Evolutionary conservation across 2,797 vertebrate genomes (phyloP).

Genomic region (Amphiprion clarkii): DNA sequence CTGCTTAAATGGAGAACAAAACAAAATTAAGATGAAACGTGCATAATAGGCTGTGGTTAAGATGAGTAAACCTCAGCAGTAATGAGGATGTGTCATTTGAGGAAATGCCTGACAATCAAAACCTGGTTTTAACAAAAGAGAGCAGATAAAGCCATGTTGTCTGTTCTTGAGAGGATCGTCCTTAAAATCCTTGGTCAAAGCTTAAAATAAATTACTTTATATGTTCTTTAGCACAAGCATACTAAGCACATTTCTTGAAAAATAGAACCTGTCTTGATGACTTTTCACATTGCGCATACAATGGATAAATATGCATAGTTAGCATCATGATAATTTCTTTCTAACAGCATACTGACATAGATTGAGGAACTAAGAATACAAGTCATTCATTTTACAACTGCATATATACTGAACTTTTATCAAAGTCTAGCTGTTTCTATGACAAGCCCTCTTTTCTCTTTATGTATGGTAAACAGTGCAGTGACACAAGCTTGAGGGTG

Average conservation of each 20-base stretch:
- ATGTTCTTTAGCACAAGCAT: background rate
- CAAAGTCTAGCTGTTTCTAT: conserved; percentile 22
- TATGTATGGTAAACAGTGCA: conserved; percentile 40
- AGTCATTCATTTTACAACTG: conserved; percentile 6
- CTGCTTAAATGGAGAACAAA: conserved; percentile 13
- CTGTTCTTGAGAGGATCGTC: conserved; percentile 10
- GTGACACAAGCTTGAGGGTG: conserved; percentile 18
- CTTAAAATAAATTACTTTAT: background rate
- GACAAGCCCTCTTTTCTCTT: conserved; percentile 12
- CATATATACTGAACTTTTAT: conserved; percentile 5
- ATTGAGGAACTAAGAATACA: background rate
- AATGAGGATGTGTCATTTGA: conserved; percentile 30
- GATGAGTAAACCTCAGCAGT: conserved; percentile 8
- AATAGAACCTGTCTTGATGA: background rate
- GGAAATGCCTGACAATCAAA: conserved; percentile 16
- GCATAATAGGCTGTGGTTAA: conserved; percentile 15
- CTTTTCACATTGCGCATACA: conserved; percentile 20
- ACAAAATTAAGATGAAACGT: conserved; percentile 24
- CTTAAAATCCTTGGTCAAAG: conserved; percentile 5
- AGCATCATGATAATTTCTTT: background rate
- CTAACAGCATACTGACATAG: background rate
- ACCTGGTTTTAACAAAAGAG: background rate
- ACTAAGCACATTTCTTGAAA: conserved; percentile 1
- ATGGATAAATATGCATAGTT: conserved; percentile 23
- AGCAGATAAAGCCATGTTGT: background rate